Percentiles rank a stretch among this genome's conserved stretches.
These are phyloP conservation scores for Eurois occulta DNA, from an alignment of 2,888 invertebrate genomes.

Conservation along the genomic window DNA sequence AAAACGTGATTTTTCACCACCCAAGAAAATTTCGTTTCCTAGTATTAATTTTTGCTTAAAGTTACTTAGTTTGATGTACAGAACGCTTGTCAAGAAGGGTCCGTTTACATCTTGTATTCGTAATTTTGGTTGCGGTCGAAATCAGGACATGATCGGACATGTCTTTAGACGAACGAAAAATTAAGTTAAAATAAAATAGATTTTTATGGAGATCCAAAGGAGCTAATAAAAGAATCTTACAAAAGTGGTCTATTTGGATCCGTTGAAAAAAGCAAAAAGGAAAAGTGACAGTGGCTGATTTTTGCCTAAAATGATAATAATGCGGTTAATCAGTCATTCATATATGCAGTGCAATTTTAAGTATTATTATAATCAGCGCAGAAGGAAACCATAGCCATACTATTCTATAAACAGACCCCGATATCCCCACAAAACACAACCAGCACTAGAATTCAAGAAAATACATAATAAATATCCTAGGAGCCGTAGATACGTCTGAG, in stretches of 20 bases:
- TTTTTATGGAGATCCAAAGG: neutral
- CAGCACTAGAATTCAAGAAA: conserved; percentile 42
- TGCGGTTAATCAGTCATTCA: neutral
- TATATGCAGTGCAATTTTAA: neutral
- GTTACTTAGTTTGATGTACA: too few species aligned
- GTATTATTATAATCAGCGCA: neutral
- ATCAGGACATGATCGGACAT: neutral
- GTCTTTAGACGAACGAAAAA: too few species aligned
- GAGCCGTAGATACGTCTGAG: conserved; percentile 40
- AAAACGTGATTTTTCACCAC: too few species aligned
- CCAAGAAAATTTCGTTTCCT: too few species aligned
- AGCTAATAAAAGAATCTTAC: neutral
- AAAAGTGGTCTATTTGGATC: too few species aligned
- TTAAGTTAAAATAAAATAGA: too few species aligned
- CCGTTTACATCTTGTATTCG: too few species aligned
- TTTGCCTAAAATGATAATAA: neutral
- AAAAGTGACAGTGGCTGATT: neutral
- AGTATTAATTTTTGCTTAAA: too few species aligned
- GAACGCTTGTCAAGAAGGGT: too few species aligned
- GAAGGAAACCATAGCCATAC: neutral
- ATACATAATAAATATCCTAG: conserved; percentile 55
- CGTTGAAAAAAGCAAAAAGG: neutral
- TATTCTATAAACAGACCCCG: neutral
- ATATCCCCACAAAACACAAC: neutral
- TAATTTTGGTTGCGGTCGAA: neutral